phyloP scores from a whole-genome alignment of 2,888 invertebrate genomes.

The Hyppa rectilinea region DNA sequence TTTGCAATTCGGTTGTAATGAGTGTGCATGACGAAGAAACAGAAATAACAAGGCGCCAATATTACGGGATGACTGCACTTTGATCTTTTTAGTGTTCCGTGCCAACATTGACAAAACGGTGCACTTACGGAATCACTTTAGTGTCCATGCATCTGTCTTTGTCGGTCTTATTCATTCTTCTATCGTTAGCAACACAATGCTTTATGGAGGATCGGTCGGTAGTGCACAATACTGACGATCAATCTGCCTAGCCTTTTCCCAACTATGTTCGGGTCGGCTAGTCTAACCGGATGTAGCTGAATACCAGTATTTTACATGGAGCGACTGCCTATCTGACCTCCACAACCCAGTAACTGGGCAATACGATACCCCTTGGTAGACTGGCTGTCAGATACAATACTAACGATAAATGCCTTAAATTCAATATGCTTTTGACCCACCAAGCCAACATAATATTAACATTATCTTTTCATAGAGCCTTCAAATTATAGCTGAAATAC shows the following conservation, averaged over 20 bases:
- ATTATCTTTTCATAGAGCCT: neutral
- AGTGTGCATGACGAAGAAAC: slow-evolving; percentile 42
- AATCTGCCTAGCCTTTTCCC: no score
- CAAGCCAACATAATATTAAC: neutral
- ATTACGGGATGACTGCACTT: slow-evolving; percentile 36
- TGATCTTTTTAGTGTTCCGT: slow-evolving; percentile 9
- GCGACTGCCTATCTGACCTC: no score
- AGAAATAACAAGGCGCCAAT: slow-evolving; percentile 50
- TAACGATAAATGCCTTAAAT: no score
- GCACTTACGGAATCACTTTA: slow-evolving; percentile 22
- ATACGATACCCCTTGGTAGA: no score
- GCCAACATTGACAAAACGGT: slow-evolving; percentile 29
- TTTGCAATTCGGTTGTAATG: slow-evolving; percentile 48
- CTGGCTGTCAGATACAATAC: no score
- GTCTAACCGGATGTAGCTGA: no score
- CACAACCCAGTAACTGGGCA: no score
- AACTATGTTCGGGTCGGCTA: no score
- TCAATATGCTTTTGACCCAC: neutral
- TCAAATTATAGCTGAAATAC: neutral
- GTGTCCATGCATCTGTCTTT: slow-evolving; percentile 7
- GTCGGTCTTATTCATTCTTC: neutral
- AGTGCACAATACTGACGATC: neutral
- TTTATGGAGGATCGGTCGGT: neutral
- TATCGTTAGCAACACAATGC: neutral
- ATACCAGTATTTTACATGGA: no score